Conservation (phyloP, 2,888 invertebrate genomes). For the Myopa testacea region DNA sequence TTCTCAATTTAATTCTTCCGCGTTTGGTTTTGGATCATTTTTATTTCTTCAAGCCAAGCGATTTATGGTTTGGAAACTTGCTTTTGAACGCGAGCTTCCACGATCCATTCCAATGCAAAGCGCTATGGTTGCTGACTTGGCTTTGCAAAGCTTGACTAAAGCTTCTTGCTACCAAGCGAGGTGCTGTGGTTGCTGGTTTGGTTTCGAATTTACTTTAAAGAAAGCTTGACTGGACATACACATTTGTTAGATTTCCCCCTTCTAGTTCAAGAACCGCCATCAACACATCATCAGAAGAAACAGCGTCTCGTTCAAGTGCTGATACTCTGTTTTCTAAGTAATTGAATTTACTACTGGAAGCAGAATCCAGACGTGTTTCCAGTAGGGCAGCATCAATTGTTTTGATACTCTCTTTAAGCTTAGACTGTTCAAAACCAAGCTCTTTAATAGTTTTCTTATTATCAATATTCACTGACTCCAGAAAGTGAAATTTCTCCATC, state of each 20-base stretch:
- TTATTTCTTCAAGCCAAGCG: too few species aligned
- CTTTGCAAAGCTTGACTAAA: too few species aligned
- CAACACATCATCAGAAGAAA: background rate
- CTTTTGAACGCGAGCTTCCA: too few species aligned
- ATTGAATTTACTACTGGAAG: background rate
- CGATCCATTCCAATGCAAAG: too few species aligned
- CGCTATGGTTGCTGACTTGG: too few species aligned
- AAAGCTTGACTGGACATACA: too few species aligned
- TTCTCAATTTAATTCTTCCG: too few species aligned
- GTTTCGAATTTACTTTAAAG: too few species aligned
- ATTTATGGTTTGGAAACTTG: too few species aligned
- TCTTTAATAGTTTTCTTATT: background rate
- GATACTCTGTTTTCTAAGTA: background rate
- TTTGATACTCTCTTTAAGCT: conserved; percentile 2
- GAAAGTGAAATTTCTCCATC: background rate
- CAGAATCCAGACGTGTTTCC: background rate
- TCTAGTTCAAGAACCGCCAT: background rate
- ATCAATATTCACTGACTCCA: background rate
- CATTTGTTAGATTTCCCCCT: background rate
- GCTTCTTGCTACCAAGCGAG: too few species aligned
- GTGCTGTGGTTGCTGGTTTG: too few species aligned
- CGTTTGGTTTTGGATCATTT: too few species aligned
- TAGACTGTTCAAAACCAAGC: background rate
- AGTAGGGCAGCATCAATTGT: background rate
- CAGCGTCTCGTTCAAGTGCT: background rate